phyloP scores from a whole-genome alignment of 2,888 invertebrate genomes.

The Autographa gamma region DNA sequence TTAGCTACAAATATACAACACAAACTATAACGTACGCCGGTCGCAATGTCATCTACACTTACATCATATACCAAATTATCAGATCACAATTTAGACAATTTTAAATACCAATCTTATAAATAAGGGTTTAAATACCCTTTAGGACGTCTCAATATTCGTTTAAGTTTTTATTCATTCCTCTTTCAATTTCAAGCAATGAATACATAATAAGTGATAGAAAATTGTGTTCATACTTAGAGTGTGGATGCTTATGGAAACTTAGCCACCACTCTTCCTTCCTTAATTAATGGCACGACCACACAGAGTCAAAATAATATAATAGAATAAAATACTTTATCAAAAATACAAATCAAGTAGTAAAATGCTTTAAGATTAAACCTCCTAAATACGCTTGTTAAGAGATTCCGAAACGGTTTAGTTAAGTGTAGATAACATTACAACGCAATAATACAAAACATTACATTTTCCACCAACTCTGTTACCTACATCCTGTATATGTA shows the following conservation, averaged over 20 bases:
- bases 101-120: slow-evolving; percentile 55
- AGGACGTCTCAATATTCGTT: slow-evolving; percentile 62
- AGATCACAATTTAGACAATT: slow-evolving; percentile 55
- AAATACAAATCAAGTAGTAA: not conserved
- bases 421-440: slow-evolving; percentile 56
- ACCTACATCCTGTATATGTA: slow-evolving; percentile 52
- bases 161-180: slow-evolving; percentile 36
- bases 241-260: not conserved
- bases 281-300: not conserved
- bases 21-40: slow-evolving; percentile 54
- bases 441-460: slow-evolving; percentile 38
- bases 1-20: slow-evolving; percentile 75
- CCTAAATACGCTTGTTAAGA: slow-evolving; percentile 22
- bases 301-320: not conserved
- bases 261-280: not conserved
- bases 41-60: slow-evolving; percentile 56
- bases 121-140: slow-evolving; percentile 56
- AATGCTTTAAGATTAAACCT: not conserved
- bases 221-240: not conserved
- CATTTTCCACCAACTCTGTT: slow-evolving; percentile 42
- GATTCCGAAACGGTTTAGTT: slow-evolving; percentile 40
- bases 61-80: slow-evolving; percentile 34
- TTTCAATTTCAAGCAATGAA: not conserved
- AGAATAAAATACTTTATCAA: not conserved
- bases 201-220: not conserved